These are phyloP conservation scores for Drosophila percnosoma DNA, from an alignment of 2,888 invertebrate genomes.

Conservation along the genomic window DNA sequence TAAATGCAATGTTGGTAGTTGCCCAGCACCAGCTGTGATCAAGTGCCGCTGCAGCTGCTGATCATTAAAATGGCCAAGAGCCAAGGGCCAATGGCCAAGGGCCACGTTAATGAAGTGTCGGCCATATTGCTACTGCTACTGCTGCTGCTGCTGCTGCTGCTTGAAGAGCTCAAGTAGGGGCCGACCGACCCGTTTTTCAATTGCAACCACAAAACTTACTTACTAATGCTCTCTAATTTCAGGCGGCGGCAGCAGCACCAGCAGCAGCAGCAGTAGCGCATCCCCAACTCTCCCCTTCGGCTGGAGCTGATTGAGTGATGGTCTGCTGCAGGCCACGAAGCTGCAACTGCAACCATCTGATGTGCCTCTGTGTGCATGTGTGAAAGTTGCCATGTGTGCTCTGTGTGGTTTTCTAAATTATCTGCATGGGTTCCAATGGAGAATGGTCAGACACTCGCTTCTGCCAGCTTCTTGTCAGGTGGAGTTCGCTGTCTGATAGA, in stretches of 20 bases:
- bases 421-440: constrained; percentile 44
- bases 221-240: constrained; percentile 59
- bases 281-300: neutral
- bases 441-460: constrained; percentile 51
- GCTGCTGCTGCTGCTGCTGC: constrained; percentile 16
- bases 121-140: constrained; percentile 30
- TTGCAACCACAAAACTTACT: constrained; percentile 53
- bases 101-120: constrained; percentile 66
- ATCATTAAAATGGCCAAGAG: constrained; percentile 43
- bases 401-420: constrained; percentile 62
- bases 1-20: constrained; percentile 51
- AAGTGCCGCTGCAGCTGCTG: constrained; percentile 38
- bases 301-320: constrained; percentile 47
- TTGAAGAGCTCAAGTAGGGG: constrained; percentile 36
- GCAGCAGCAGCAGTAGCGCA: neutral
- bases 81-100: constrained; percentile 23
- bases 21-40: constrained; percentile 46
- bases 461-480: constrained; percentile 25
- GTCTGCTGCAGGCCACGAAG: constrained; percentile 26
- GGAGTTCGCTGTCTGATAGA: constrained; percentile 14
- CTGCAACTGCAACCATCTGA: constrained; percentile 15
- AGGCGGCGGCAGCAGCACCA: constrained; percentile 17
- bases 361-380: constrained; percentile 14
- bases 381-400: constrained; percentile 20
- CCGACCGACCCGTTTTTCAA: constrained; percentile 31